These are phyloP conservation scores for Enteromius mattozi DNA, from an alignment of 2,797 vertebrate genomes.

Conservation along the genomic window DNA sequence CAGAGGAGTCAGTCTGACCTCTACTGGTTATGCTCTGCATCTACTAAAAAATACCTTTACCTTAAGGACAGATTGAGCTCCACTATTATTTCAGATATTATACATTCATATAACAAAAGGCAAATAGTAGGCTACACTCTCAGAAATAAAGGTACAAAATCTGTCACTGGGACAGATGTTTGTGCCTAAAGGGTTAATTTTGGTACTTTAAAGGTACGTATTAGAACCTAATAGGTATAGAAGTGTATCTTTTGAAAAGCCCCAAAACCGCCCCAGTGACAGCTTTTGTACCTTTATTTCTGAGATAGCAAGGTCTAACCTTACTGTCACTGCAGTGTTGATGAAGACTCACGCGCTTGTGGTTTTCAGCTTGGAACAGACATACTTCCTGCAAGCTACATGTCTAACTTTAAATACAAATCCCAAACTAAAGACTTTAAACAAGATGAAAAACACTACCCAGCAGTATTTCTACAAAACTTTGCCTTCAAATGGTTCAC, in stretches of 20 bases:
- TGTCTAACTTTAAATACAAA: neutral
- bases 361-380: neutral
- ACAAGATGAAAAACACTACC: too few species aligned
- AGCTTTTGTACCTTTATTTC: too few species aligned
- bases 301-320: neutral
- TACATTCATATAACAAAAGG: neutral
- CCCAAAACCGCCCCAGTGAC: too few species aligned
- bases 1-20: conserved; percentile 49
- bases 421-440: neutral
- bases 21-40: conserved; percentile 51
- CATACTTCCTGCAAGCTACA: neutral
- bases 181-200: too few species aligned
- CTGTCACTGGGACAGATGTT: too few species aligned
- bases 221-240: too few species aligned
- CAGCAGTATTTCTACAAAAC: too few species aligned
- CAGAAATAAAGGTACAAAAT: too few species aligned
- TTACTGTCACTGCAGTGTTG: neutral
- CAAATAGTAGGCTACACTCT: neutral
- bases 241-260: too few species aligned
- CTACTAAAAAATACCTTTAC: neutral
- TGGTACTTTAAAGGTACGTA: too few species aligned
- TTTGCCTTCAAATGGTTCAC: too few species aligned
- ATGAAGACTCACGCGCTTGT: neutral
- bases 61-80: neutral
- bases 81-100: neutral